phyloP scores from a whole-genome alignment of 1,140 invertebrate genomes.

The Drosophila melanica region DNA sequence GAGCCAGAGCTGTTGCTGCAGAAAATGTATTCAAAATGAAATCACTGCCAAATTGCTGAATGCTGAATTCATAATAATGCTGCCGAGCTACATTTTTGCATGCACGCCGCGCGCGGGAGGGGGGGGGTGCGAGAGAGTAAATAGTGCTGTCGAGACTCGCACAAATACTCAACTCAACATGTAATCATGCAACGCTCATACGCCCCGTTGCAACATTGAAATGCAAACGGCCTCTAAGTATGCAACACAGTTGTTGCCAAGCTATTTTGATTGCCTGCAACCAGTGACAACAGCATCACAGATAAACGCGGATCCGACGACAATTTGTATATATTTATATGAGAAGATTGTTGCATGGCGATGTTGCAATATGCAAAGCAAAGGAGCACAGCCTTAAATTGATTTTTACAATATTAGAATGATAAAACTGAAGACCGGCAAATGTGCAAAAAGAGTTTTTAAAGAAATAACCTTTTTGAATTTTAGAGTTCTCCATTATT shows the following conservation, averaged over 20 bases:
- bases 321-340: background rate
- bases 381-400: no score
- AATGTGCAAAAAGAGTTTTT: no score
- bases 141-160: conserved; percentile 1
- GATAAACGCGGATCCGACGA: background rate
- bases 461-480: no score
- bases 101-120: conserved; percentile 1
- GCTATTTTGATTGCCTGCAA: conserved; percentile 9
- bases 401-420: no score
- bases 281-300: background rate
- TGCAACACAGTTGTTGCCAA: conserved; percentile 13
- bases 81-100: conserved; percentile 55
- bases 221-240: background rate
- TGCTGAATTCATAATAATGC: conserved; percentile 70
- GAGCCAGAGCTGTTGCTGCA: background rate
- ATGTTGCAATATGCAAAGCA: background rate
- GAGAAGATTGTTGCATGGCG: background rate
- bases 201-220: conserved; percentile 17
- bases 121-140: background rate
- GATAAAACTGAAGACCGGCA: no score
- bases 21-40: conserved; percentile 47
- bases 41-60: conserved; percentile 59
- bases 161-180: conserved; percentile 23
- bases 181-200: conserved; percentile 54
- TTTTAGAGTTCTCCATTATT: no score